Conservation (phyloP, 2,888 invertebrate species). For the Ormyrus labotus region DNA sequence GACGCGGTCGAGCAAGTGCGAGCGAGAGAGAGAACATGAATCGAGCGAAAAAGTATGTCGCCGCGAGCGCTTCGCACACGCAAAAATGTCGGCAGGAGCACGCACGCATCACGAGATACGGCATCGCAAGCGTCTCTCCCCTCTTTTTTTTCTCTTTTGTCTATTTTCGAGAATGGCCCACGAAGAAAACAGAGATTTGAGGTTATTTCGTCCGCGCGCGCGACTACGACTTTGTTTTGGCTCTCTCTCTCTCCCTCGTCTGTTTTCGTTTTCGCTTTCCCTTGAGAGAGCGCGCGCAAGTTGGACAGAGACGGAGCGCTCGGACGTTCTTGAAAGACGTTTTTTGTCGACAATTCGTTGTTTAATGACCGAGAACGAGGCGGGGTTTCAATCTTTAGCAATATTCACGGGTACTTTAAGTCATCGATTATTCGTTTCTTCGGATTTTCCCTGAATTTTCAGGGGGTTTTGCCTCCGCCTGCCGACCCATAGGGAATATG, state of each 20-base stretch:
- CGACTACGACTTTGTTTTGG: constrained; percentile 51
- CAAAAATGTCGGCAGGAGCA: constrained; percentile 36
- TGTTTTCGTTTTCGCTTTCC: constrained; percentile 49
- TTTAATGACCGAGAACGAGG: background rate
- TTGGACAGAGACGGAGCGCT: background rate
- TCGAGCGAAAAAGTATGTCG: no score
- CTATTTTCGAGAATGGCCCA: no score
- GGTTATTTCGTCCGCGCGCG: constrained; percentile 29
- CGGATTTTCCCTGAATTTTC: background rate
- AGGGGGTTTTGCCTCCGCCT: background rate
- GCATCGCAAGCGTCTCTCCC: no score
- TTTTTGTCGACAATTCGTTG: constrained; percentile 1
- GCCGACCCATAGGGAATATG: background rate
- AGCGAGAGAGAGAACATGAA: no score
- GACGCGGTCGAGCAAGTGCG: no score
- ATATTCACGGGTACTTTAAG: constrained; percentile 39
- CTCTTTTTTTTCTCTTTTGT: no score
- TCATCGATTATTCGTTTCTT: constrained; percentile 24
- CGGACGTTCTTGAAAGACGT: constrained; percentile 13
- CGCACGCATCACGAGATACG: background rate
- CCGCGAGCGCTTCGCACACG: background rate
- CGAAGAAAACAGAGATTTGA: constrained; percentile 17
- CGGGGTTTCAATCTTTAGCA: background rate
- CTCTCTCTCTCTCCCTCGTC: background rate
- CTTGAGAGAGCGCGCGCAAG: constrained; percentile 4